Conservation (phyloP, 2,888 invertebrate species). For the Tinea semifulvella region DNA sequence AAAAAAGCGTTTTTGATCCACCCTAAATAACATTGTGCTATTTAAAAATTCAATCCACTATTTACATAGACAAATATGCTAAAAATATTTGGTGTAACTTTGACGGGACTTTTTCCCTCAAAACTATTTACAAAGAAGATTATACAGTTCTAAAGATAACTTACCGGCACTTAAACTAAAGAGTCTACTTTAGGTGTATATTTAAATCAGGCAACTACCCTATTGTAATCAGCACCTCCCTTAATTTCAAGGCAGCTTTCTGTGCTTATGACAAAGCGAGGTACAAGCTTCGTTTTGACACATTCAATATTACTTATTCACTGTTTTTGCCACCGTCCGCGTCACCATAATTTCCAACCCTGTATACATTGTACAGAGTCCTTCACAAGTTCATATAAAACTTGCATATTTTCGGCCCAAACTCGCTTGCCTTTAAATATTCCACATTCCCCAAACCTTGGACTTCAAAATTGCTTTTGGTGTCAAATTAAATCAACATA, state of each 20-base stretch:
- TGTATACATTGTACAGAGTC: constrained; percentile 3
- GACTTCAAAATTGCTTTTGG: constrained; percentile 7
- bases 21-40: too few species aligned
- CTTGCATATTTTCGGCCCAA: constrained; percentile 4
- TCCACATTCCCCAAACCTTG: constrained; percentile 1
- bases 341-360: not conserved
- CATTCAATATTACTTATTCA: not conserved
- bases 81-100: too few species aligned
- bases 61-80: too few species aligned
- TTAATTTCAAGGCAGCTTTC: not conserved
- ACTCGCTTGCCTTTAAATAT: not conserved
- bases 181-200: too few species aligned
- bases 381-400: constrained; percentile 2
- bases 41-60: too few species aligned
- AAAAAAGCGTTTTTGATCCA: too few species aligned
- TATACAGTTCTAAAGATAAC: too few species aligned
- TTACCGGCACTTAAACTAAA: too few species aligned
- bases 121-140: too few species aligned
- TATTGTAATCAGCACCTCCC: too few species aligned
- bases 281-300: not conserved
- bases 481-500: constrained; percentile 2
- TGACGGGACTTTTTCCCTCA: too few species aligned
- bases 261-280: not conserved
- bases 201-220: too few species aligned
- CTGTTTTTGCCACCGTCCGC: not conserved